Percentiles rank a stretch among this genome's conserved stretches.
Evolutionary conservation across 2,888 invertebrate species (phyloP).

Genomic region (Torymus tubicola): DNA sequence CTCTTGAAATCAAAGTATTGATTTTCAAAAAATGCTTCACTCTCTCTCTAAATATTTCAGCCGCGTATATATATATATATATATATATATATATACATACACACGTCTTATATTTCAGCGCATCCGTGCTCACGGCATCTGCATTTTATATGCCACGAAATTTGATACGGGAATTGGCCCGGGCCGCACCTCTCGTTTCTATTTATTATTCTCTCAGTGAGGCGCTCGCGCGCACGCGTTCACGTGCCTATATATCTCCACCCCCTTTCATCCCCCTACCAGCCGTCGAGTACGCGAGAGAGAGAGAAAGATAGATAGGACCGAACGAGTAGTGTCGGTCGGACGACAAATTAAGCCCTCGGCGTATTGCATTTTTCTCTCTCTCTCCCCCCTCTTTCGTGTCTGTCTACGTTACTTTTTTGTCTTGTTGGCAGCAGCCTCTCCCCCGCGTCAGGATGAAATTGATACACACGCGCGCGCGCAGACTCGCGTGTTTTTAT

Average conservation of each 20-base stretch:
- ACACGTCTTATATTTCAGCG: neutral
- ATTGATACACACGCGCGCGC: conserved; percentile 3
- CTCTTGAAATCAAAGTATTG: too few species aligned
- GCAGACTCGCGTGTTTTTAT: conserved; percentile 11
- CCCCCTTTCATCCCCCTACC: too few species aligned
- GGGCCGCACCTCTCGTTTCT: neutral
- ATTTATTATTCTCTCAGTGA: conserved; percentile 40
- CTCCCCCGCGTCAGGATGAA: neutral
- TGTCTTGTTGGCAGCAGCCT: neutral
- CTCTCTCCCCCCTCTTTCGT: neutral
- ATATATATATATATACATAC: too few species aligned
- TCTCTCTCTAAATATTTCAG: too few species aligned
- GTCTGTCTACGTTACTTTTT: neutral
- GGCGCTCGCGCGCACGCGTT: neutral
- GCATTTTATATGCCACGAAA: conserved; percentile 3
- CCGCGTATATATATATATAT: too few species aligned
- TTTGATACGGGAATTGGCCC: conserved; percentile 26
- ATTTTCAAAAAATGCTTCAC: too few species aligned
- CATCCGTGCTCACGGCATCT: neutral
- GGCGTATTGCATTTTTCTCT: conserved; percentile 9
- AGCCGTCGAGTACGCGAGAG: too few species aligned
- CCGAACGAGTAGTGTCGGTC: conserved; percentile 6
- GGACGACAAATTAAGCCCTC: conserved; percentile 37
- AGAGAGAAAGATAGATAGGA: too few species aligned
- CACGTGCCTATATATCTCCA: too few species aligned